These are phyloP conservation scores for Drosophila subsilvestris DNA, from an alignment of 2,888 invertebrate genomes.

Conservation along the genomic window DNA sequence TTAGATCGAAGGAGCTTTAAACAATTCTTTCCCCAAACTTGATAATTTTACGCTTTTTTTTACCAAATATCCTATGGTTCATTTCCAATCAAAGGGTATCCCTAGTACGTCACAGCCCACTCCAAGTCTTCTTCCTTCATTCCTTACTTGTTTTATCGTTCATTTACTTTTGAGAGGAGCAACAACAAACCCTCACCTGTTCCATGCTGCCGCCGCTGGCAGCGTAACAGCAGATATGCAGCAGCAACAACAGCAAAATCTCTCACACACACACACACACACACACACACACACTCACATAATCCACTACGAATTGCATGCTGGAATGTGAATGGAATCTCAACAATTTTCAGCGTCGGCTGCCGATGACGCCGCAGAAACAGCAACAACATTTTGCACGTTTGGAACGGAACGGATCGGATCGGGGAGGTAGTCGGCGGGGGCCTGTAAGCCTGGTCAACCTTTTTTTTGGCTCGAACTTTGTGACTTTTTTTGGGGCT, in stretches of 20 bases:
- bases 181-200: constrained; percentile 73
- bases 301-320: constrained; percentile 82
- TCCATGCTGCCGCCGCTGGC: constrained; percentile 54
- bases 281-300: constrained; percentile 48
- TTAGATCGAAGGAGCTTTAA: background rate
- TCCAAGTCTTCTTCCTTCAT: constrained; percentile 16
- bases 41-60: too few species aligned
- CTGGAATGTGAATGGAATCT: constrained; percentile 84
- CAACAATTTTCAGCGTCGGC: constrained; percentile 81
- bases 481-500: constrained; percentile 14
- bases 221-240: constrained; percentile 51
- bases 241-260: constrained; percentile 34
- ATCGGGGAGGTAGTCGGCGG: background rate
- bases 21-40: too few species aligned
- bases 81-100: constrained; percentile 13
- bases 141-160: constrained; percentile 73
- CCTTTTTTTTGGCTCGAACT: constrained; percentile 21
- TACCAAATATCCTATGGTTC: too few species aligned
- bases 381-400: constrained; percentile 43
- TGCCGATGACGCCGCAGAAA: constrained; percentile 73
- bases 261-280: constrained; percentile 12
- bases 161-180: constrained; percentile 74
- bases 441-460: constrained; percentile 28
- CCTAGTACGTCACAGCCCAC: constrained; percentile 1
- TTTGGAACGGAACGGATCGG: constrained; percentile 12